phyloP scores from a whole-genome alignment of 2,888 invertebrate species.

The Caenorhabditis auriculariae region DNA sequence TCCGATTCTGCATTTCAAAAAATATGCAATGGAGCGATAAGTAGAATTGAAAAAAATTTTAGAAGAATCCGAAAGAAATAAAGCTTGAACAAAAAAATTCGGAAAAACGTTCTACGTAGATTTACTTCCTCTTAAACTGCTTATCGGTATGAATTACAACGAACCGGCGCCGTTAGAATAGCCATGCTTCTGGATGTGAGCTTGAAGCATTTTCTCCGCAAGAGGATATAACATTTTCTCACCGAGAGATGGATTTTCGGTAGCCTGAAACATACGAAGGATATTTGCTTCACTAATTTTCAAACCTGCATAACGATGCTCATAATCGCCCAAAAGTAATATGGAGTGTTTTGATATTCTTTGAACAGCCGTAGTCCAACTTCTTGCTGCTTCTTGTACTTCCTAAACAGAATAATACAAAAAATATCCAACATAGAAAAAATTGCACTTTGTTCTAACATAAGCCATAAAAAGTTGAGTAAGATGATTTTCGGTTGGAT shows the following conservation, averaged over 20 bases:
- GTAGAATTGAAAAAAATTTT: no score
- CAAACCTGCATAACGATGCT: constrained; percentile 87
- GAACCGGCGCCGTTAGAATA: constrained; percentile 9
- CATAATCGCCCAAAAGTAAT: constrained; percentile 98
- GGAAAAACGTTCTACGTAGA: no score
- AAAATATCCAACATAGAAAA: neutral
- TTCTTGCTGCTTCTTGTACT: constrained; percentile 65
- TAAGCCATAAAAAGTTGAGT: constrained; percentile 93
- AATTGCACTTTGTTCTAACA: constrained; percentile 76
- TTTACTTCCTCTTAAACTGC: no score
- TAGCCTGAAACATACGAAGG: constrained; percentile 31
- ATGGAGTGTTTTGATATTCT: constrained; percentile 87
- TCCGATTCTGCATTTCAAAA: no score
- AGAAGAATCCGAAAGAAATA: no score
- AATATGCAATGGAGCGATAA: no score
- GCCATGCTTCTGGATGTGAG: constrained; percentile 71
- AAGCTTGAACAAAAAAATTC: no score
- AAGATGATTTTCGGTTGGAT: constrained; percentile 86
- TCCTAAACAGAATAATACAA: no score
- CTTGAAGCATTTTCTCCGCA: constrained; percentile 90
- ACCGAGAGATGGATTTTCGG: constrained; percentile 65
- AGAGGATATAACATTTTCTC: constrained; percentile 78
- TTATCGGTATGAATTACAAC: no score
- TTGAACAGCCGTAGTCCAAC: constrained; percentile 88
- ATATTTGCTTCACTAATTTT: constrained; percentile 2